phyloP scores from a whole-genome alignment of 2,113 vertebrate genomes.

The Ptychochromis oligacanthus region DNA sequence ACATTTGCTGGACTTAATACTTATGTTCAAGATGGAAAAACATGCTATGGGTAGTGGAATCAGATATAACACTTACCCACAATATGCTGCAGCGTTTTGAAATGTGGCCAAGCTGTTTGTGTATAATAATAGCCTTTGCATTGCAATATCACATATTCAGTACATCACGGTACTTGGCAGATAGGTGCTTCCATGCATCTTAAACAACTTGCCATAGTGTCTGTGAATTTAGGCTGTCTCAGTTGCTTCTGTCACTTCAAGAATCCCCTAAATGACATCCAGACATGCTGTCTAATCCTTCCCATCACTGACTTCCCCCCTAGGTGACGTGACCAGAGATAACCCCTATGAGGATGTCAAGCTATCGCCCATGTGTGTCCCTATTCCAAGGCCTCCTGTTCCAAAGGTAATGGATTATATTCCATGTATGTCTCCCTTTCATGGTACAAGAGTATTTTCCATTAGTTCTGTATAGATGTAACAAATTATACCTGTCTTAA shows the following conservation, averaged over 20 bases:
- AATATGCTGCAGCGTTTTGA: not conserved
- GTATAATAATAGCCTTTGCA: not conserved
- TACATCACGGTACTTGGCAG: not conserved
- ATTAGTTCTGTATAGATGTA: not conserved
- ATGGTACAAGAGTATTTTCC: not conserved
- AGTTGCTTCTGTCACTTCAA: not conserved
- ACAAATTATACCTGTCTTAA: not conserved
- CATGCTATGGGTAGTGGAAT: not conserved
- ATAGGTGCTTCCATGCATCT: not conserved
- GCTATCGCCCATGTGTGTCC: conserved; percentile 83
- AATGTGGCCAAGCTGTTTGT: not conserved
- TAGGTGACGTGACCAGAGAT: conserved; percentile 83
- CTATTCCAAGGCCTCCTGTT: conserved; percentile 66
- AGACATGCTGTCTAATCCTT: not conserved
- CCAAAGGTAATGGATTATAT: conserved; percentile 61
- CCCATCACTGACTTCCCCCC: not conserved
- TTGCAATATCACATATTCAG: not conserved
- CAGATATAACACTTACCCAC: not conserved
- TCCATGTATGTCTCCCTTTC: not conserved
- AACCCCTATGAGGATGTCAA: conserved; percentile 90
- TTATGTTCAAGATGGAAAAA: not conserved
- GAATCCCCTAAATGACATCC: not conserved
- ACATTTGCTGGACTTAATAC: not conserved
- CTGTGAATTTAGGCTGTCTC: not conserved
- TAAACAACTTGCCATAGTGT: not conserved